Base-by-base conservation (phyloP, 2,888 invertebrate species). In the Dioctria rufipes region DNA sequence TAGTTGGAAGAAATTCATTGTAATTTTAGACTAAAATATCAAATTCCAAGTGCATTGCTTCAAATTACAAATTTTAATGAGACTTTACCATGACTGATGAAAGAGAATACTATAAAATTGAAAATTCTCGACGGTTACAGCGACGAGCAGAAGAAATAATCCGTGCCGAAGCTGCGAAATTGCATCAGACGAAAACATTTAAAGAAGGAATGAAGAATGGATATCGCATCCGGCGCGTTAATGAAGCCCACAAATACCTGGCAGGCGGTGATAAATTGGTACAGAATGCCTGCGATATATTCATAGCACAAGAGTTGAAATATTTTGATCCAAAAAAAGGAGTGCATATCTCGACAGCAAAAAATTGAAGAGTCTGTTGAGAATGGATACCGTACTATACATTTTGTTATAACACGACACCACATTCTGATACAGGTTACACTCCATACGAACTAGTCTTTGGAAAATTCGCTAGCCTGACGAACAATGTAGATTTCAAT, bases 211-310 rank as follows among this genome's bases (percentile, higher is more conserved):
- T 75, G 11, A 66, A 65, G 60, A 81, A 71, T 11, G 75, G 79
- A 42, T 65, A 42, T 39, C 79, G 67, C 46, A 73, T 81, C 42
- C 49, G 49, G 2, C 79, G 67, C 3, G 39, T 75, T 4, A 43
- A 75, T 40, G 67, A 75, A n/a, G 81, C 81, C 1, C 66, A 75
- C 40, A 80, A 77, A 51, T 80, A 80, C 58, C 9, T 81, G 11
- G 43, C 79, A 42, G 60, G 75, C 6, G 54, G 75, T 5, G 49
- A 60, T 25, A 67, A 67, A 42, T 13, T 81, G 3, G 5, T 81
- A 9, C 58, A 73, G 9, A 66, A 60, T 54, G 81, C 81, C 2
- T 81, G 80, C 37, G 81, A 81, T 37, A 79, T 81, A 39, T 81
- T 43, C 40, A 40, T 81, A 13, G 79, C 81, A 4, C 58, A 79